Conservation (phyloP, 2,113 vertebrate species). For the Gallinago paraguaiae region DNA sequence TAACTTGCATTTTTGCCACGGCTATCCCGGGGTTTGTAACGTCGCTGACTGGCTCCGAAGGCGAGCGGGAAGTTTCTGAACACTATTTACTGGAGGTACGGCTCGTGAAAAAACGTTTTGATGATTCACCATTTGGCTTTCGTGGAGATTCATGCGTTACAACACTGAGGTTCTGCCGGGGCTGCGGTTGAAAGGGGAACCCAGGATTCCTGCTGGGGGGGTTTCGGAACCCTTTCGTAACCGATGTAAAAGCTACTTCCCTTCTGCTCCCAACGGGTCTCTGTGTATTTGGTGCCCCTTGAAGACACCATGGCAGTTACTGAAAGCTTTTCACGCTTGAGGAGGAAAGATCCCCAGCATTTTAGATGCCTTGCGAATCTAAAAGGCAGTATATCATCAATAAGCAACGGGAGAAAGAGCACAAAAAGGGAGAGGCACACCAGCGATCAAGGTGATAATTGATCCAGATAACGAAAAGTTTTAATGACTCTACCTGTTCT, state of each 20-base stretch:
- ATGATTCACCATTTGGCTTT: neutral
- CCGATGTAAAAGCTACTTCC: neutral
- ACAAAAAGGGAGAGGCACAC: neutral
- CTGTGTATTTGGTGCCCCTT: neutral
- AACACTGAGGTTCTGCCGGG: neutral
- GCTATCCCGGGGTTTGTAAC: neutral
- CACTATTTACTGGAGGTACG: neutral
- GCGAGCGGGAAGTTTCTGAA: neutral
- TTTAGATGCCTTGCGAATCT: neutral
- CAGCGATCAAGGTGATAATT: neutral
- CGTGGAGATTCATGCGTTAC: neutral
- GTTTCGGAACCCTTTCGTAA: neutral
- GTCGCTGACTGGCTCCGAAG: neutral
- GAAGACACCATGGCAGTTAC: neutral
- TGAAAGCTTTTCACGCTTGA: neutral
- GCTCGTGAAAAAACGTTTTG: neutral
- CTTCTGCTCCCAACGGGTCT: rapidly evolving
- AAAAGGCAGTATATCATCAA: neutral
- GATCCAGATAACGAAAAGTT: neutral
- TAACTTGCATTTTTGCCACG: no score
- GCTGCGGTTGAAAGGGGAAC: neutral
- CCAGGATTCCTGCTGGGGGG: neutral
- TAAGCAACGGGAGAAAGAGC: neutral
- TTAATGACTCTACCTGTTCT: neutral
- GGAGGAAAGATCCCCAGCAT: neutral